Base-by-base conservation (phyloP, 2,888 invertebrate species). In the Oscheius sp. region DNA sequence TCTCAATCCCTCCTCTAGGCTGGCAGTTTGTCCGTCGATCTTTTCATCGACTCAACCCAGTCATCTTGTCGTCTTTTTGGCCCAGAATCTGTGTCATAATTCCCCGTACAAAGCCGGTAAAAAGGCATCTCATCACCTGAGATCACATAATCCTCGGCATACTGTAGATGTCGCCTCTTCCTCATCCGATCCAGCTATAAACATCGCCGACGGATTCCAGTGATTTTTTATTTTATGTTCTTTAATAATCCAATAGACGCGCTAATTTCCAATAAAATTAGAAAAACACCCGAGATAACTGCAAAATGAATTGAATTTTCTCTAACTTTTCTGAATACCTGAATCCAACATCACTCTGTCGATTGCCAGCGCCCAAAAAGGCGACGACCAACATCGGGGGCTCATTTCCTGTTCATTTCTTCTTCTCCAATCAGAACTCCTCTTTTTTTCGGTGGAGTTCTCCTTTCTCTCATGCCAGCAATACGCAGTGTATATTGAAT, bases 401-500 rank as follows among this genome's bases (percentile, higher is more conserved):
- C 45, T 46, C 63, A 63, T 63, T 63, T 63, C 63, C 63, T 63
- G 23, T 18, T 45, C 21, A 46, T 63, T 43, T 63, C 63, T 13
- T 21, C 21, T 46, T 18, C 63, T 25, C 63, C 35, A 35, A 35
- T 35, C 35, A 35, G 35, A 35, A 59, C 41, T 59, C 41, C 5
- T 35, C 9, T 35, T 35, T 35, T 9, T 35, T 35, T 35, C 29
- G 18, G 18, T 13, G 29, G 18, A 13, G 59, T 41, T 18, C 35
- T 12, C 27, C 23, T 18, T 55, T 58, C 35, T 35, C 59, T 29
- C 58, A 18, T 35, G 35, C 35, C 5, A 12, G 27, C 59, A 29
- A 35, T 25, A 21, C 46, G 63, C 63, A 63, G 43, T 46, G 21
- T 45, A 63, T 63, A 63, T 63, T 63, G 63, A 63, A 63, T 66